Conservation (phyloP, 2,888 invertebrate genomes). For the Chrysomela aeneicollis region DNA sequence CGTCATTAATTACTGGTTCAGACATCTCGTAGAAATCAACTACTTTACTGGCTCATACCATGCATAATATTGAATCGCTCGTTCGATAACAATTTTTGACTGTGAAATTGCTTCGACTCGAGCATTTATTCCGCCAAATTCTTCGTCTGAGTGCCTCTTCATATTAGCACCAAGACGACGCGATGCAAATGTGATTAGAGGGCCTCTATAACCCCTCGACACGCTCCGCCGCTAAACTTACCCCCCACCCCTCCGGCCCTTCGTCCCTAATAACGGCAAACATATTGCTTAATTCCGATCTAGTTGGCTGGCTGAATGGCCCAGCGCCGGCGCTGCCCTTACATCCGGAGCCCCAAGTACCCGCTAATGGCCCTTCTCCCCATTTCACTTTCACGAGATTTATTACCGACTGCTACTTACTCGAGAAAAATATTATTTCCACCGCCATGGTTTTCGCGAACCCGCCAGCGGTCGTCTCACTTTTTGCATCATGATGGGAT, state of each 20-base stretch:
- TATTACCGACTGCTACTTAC: conserved; percentile 53
- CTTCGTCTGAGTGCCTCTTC: no score
- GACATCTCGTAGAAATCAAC: no score
- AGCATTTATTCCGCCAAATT: no score
- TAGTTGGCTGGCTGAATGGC: conserved; percentile 56
- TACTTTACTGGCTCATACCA: no score
- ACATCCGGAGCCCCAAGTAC: conserved; percentile 57
- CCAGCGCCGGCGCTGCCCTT: conserved; percentile 38
- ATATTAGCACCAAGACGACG: no score
- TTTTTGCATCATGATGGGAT: no score
- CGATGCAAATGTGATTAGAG: conserved; percentile 35
- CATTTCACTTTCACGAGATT: conserved; percentile 52
- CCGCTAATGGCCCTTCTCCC: conserved; percentile 62
- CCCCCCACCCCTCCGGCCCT: conserved; percentile 15
- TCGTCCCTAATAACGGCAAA: conserved; percentile 59
- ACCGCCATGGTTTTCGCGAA: conserved; percentile 45
- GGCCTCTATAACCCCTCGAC: conserved; percentile 12
- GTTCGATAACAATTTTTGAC: no score
- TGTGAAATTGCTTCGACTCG: no score
- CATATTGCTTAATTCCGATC: conserved; percentile 63
- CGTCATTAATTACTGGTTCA: no score
- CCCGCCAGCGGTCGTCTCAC: neutral
- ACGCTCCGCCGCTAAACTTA: conserved; percentile 20
- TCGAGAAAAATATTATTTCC: conserved; percentile 53
- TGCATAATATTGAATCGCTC: no score